Base-by-base conservation (phyloP, 2,797 vertebrate genomes). In the Craterocephalus amniculus region DNA sequence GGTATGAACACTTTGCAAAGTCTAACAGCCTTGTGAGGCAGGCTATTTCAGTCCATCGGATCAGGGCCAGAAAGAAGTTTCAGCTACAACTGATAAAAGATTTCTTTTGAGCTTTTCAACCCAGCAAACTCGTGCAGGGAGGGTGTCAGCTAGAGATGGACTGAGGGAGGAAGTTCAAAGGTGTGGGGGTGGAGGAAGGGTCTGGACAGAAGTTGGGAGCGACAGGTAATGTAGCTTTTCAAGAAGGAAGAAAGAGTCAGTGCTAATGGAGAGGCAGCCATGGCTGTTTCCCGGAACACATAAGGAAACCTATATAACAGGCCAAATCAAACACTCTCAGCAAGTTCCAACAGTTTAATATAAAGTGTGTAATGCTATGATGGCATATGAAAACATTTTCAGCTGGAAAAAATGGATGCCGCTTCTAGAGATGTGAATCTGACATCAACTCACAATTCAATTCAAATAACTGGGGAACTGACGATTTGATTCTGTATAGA, bases 131-230 rank as follows among this genome's bases (percentile, higher is more conserved):
- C 6, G 45, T 69, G 68, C 67, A 61, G 74, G 55, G 61, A 72
- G 75, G 65, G 58, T 32, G 45, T 62, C 59, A 60, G 58, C 60
- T 11, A 67, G 74, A 78, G 67, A 59, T 29, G 34, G 70, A 71
- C 58, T 20, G 1, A 54, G 71, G 57, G 26, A 43, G 20, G 64
- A 64, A 29, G 83, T 90, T 90, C 88, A 89, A 90, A 87, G 76
- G 45, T 12, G 60, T 58, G 14, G 27, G 65, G 81, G 79, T 56
- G 72, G 63, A 71, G 77, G 69, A 76, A 74, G 43, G 78, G 58
- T 29, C 35, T 68, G 62, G 73, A 72, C 63, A 58, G 74, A 77
- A 78, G 84, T 86, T 64, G 29, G 63, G 22, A 70, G 74, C 8
- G 62, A 80, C 74, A 83, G 83, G 76, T 79, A 82, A 80, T 61